These are phyloP conservation scores for Apostichopus parvimensis DNA, from an alignment of 35 echinoderm and acorn worm species.

Conservation along the genomic window DNA sequence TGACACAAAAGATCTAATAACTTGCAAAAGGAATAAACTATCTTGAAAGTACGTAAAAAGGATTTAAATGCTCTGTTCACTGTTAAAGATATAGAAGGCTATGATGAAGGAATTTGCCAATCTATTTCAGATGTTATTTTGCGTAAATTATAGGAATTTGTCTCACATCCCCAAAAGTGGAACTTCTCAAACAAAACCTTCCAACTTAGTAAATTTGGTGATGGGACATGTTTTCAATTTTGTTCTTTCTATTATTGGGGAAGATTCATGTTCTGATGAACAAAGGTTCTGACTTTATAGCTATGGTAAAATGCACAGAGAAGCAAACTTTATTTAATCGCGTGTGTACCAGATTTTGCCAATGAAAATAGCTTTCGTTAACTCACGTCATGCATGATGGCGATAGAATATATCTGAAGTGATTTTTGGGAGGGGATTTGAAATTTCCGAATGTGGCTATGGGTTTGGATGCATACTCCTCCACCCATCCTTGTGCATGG, in stretches of 20 bases:
- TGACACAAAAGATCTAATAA: conserved; percentile 37
- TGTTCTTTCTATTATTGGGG: conserved; percentile 3
- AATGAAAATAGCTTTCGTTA: conserved; percentile 8
- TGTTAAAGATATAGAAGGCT: conserved; percentile 22
- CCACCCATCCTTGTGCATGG: conserved; percentile 33
- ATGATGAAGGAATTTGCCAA: conserved; percentile 7
- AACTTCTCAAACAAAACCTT: conserved; percentile 32
- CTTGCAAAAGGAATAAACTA: conserved; percentile 15
- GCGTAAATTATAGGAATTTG: conserved; percentile 19
- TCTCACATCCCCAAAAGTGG: conserved; percentile 20
- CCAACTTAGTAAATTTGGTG: conserved; percentile 4
- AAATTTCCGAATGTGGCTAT: conserved; percentile 42
- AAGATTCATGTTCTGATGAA: conserved; percentile 10
- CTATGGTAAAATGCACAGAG: conserved; percentile 27
- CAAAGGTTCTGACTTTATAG: conserved; percentile 21
- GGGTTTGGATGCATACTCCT: conserved; percentile 10
- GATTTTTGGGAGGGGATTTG: conserved; percentile 1
- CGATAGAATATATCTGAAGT: conserved; percentile 34
- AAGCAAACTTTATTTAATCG: background rate
- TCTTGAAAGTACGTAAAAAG: conserved; percentile 9
- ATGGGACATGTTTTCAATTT: conserved; percentile 42
- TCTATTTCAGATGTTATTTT: conserved; percentile 38
- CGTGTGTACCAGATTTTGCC: background rate
- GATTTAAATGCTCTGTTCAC: conserved; percentile 34
- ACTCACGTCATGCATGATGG: conserved; percentile 19